Conservation (phyloP, 2,113 vertebrate genomes). For the Phodopus roborovskii region DNA sequence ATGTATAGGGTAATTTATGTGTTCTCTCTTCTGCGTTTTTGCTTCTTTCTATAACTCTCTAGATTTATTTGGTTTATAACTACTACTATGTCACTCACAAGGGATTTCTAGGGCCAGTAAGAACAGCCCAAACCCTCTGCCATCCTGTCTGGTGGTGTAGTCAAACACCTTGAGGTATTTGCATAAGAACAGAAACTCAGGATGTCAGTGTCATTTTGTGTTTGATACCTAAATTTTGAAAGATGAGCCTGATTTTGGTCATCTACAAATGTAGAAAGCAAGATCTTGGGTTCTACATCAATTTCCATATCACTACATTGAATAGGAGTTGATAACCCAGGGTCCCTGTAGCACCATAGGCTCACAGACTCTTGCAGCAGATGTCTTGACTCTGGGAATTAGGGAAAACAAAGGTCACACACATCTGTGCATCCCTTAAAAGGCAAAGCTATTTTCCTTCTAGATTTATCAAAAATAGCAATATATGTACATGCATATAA, state of each 20-base stretch:
- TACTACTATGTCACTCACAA: background rate
- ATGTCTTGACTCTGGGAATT: background rate
- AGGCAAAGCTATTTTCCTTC: background rate
- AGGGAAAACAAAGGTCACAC: background rate
- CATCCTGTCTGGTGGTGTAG: background rate
- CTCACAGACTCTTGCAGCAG: background rate
- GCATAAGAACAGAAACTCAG: background rate
- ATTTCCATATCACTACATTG: background rate
- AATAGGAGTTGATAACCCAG: background rate
- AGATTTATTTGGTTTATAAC: background rate
- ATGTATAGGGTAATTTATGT: background rate
- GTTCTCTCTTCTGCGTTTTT: background rate
- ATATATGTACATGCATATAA: background rate
- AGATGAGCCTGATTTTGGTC: background rate
- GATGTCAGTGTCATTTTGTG: background rate
- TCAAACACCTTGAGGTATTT: background rate
- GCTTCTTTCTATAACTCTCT: background rate
- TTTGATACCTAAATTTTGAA: background rate
- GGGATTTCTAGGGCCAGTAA: background rate
- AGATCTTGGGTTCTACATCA: background rate
- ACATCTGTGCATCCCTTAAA: background rate
- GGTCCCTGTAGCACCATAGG: no score
- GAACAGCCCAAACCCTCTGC: background rate
- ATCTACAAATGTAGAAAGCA: background rate
- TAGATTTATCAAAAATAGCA: background rate